A percentile compares a stretch with the other conserved stretches of the same genome.
These are phyloP conservation scores for Misgurnus anguillicaudatus DNA, from an alignment of 2,113 vertebrate species.

Conservation along the genomic window DNA sequence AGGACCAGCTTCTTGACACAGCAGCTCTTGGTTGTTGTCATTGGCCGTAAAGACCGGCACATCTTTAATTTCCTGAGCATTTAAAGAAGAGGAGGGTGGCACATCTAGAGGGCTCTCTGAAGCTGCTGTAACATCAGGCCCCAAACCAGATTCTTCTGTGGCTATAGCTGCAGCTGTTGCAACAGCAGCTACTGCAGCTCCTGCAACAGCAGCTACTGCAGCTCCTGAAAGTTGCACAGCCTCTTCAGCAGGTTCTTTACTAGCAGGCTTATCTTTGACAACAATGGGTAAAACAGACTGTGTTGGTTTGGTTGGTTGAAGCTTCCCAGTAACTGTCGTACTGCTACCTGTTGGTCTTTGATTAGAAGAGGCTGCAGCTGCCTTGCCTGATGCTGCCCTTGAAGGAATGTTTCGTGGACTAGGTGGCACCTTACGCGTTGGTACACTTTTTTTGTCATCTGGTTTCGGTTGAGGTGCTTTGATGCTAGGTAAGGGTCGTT, in stretches of 20 bases:
- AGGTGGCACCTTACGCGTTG: constrained; percentile 54
- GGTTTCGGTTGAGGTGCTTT: constrained; percentile 61
- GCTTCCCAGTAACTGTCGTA: constrained; percentile 46
- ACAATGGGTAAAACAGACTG: constrained; percentile 64
- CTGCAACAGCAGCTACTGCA: background rate
- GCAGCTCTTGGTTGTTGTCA: background rate
- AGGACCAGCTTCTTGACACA: constrained; percentile 3
- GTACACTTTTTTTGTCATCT: constrained; percentile 51
- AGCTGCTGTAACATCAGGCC: constrained; percentile 16
- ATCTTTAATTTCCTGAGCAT: constrained; percentile 5
- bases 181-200: constrained; percentile 21
- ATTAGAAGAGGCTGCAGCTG: constrained; percentile 55
- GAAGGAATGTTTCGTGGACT: constrained; percentile 30
- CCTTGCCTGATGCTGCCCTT: constrained; percentile 50
- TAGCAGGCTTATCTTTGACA: constrained; percentile 49
- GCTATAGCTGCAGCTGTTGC: background rate
- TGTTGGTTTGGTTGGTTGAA: constrained; percentile 60
- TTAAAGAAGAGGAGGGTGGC: background rate
- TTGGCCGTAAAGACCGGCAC: constrained; percentile 2
- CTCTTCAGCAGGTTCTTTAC: background rate
- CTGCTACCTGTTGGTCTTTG: constrained; percentile 50
- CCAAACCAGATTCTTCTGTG: constrained; percentile 32
- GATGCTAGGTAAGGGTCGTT: constrained; percentile 38
- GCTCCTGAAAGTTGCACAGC: background rate
- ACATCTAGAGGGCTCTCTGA: constrained; percentile 28